These are phyloP conservation scores for Pantherophis alleghaniensis DNA, from an alignment of 2,797 vertebrate genomes.

Conservation along the genomic window DNA sequence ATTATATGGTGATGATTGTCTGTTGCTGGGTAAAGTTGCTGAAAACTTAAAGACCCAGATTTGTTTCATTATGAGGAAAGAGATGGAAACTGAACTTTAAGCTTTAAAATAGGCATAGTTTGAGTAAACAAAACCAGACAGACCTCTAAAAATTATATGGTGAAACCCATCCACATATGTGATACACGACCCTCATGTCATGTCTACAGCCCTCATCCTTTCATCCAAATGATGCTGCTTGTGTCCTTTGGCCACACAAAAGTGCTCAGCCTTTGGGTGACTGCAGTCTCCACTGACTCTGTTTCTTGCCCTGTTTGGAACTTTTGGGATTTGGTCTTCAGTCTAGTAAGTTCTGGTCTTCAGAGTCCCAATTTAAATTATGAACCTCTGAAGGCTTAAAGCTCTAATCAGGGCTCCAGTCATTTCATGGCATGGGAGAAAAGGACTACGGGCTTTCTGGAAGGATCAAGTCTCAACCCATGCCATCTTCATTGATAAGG, in stretches of 20 bases:
- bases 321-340: background rate
- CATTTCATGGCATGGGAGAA: background rate
- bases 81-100: background rate
- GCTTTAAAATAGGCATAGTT: background rate
- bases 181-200: background rate
- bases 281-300: background rate
- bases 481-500: background rate
- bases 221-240: background rate
- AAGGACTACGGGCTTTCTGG: background rate
- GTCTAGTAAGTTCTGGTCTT: background rate
- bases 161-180: background rate
- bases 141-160: background rate
- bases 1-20: background rate
- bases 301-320: background rate
- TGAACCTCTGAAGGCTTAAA: background rate
- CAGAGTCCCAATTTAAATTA: background rate
- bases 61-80: background rate
- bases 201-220: background rate
- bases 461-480: background rate
- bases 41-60: background rate
- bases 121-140: background rate
- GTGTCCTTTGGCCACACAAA: background rate
- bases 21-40: background rate
- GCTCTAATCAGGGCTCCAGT: background rate
- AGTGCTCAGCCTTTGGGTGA: background rate